Conservation (phyloP, 2,888 invertebrate species). For the Aphodius granarius region DNA sequence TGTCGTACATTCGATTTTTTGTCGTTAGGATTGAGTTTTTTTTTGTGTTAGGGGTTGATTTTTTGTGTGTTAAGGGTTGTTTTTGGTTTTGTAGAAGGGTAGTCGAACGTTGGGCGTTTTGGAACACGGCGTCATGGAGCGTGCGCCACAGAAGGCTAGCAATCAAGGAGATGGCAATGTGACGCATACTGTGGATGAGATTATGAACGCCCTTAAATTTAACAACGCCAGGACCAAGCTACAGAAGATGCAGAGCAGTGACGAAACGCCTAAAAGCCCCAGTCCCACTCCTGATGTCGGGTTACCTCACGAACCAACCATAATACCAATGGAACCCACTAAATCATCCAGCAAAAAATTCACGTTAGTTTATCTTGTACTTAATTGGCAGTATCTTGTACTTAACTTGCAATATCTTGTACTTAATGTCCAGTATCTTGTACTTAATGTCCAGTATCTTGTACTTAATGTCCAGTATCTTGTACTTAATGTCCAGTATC, state of each 20-base stretch:
- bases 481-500: no score
- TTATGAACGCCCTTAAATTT: constrained; percentile 26
- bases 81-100: constrained; percentile 15
- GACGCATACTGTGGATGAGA: constrained; percentile 20
- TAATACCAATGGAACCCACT: constrained; percentile 34
- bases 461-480: no score
- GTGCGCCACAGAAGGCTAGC: no score
- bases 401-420: no score
- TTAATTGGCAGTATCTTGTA: no score
- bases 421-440: no score
- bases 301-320: constrained; percentile 42
- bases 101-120: neutral
- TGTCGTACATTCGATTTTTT: neutral
- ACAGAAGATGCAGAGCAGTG: constrained; percentile 3
- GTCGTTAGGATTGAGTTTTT: neutral
- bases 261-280: constrained; percentile 54
- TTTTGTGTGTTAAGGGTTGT: neutral
- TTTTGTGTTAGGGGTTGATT: neutral
- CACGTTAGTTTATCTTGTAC: constrained; percentile 24
- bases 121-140: no score
- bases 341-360: constrained; percentile 17
- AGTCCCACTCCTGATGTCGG: constrained; percentile 43
- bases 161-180: no score
- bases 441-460: no score
- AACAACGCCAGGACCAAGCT: constrained; percentile 31